These are phyloP conservation scores for Mesembrinibis cayennensis DNA, from an alignment of 2,113 vertebrate species.

Conservation along the genomic window DNA sequence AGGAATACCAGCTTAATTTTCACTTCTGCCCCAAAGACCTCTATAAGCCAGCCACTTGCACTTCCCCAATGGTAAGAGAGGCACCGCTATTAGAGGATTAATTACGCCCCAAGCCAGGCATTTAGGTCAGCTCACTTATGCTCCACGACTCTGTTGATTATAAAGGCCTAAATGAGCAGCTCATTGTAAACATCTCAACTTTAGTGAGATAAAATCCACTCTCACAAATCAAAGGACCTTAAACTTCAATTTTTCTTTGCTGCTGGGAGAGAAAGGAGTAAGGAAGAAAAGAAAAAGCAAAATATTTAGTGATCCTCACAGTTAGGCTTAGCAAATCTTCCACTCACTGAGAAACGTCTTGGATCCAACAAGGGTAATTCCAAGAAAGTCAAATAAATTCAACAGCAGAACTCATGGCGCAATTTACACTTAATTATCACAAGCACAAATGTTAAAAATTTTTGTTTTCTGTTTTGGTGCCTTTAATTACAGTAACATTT, in stretches of 20 bases:
- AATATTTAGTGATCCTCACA: neutral
- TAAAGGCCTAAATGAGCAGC: neutral
- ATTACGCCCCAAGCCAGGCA: neutral
- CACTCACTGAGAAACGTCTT: neutral
- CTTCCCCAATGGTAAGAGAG: neutral
- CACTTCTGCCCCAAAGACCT: neutral
- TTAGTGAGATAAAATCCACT: neutral
- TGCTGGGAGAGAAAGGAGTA: neutral
- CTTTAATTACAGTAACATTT: slow-evolving; percentile 2
- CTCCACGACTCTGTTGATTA: neutral
- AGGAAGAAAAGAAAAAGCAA: neutral
- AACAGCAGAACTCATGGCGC: neutral
- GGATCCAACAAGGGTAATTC: neutral
- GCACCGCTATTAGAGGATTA: neutral
- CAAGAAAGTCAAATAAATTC: slow-evolving; percentile 1
- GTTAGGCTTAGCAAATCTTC: neutral
- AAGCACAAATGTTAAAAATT: neutral
- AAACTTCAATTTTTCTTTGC: neutral
- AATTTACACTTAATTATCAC: neutral
- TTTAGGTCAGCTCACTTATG: neutral
- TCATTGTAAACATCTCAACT: neutral
- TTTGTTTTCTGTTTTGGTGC: neutral
- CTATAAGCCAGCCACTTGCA: neutral
- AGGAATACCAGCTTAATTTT: neutral
- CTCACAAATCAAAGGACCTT: neutral